These are phyloP conservation scores for Trachymyrmex cornetzi DNA, from an alignment of 1,140 invertebrate species.

Conservation along the genomic window DNA sequence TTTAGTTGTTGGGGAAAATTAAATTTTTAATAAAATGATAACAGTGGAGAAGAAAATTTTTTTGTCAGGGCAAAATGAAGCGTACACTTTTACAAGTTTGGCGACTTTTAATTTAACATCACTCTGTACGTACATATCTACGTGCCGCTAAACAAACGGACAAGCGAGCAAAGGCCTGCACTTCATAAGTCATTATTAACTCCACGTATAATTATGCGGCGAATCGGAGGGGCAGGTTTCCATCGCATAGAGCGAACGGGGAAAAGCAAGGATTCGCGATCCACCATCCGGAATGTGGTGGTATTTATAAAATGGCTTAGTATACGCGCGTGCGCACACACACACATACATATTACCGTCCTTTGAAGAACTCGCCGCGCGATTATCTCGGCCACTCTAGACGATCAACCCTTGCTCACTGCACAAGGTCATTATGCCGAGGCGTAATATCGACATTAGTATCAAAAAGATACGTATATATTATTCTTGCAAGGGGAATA, in stretches of 20 bases:
- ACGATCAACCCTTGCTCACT: background rate
- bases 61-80: background rate
- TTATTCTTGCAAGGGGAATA: background rate
- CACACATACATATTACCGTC: constrained; percentile 51
- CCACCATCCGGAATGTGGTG: constrained; percentile 56
- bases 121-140: background rate
- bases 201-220: constrained; percentile 72
- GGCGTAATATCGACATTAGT: constrained; percentile 16
- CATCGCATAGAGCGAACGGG: constrained; percentile 27
- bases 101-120: background rate
- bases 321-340: background rate
- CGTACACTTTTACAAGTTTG: too few species aligned
- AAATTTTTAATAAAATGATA: background rate
- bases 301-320: constrained; percentile 75
- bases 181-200: constrained; percentile 77
- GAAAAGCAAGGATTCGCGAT: constrained; percentile 65
- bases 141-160: constrained; percentile 72
- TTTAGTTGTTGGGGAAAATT: background rate
- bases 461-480: background rate
- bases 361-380: constrained; percentile 72
- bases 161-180: constrained; percentile 52
- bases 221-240: constrained; percentile 44
- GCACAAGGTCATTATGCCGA: constrained; percentile 15
- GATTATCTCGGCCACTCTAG: constrained; percentile 68
- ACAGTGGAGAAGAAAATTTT: background rate